Evolutionary conservation across 2,797 vertebrate genomes (phyloP), one percentile per base, ranked within the genome.

Genomic region (Girardinus metallicus): DNA sequence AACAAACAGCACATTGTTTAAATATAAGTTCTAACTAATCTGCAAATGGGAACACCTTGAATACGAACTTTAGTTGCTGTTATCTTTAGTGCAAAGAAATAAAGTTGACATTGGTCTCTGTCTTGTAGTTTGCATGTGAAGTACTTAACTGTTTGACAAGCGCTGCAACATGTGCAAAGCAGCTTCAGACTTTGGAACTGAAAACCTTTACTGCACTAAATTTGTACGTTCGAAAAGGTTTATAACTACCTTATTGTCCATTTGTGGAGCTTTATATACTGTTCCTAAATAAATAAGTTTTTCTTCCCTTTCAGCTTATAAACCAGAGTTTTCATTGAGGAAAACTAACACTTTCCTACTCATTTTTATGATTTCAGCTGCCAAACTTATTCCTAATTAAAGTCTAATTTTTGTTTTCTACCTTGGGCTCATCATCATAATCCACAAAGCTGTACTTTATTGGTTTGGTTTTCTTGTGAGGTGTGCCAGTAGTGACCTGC

Each of bases 41-140:
- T 66, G 9, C 18, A 21, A 39, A 13, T 73, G 64, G 47, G 79
- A 79, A 81, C 75, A 43, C 18, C 82, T 79, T 55, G 44, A 81
- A 85, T 74, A 70, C 29, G 44, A 51, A 55, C 34, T n/a, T 78
- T 9, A 10, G 16, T 7, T 0, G 15, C 18, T 10, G 18, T 74
- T 75, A 73, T 47, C 66, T 71, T 70, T 43, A 74, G 23, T 39
- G 18, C 49, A 29, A 31, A 12, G 31, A 57, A 73, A 62, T 18
- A 55, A 11, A 44, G 47, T 43, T 41, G 2, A 26, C 29, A 0
- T 15, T 13, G 12, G n/a, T 39, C 11, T 39, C 62, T 11, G 62
- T 23, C 13, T 46, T 76, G 3, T 57, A 8, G 46, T 57, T 23
- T 55, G 44, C 46, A 47, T 46, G 71, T 77, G 57, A 62, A 62